Evolutionary conservation across 2,113 vertebrate species (phyloP).

Genomic region (Urocynchramus pylzowi): DNA sequence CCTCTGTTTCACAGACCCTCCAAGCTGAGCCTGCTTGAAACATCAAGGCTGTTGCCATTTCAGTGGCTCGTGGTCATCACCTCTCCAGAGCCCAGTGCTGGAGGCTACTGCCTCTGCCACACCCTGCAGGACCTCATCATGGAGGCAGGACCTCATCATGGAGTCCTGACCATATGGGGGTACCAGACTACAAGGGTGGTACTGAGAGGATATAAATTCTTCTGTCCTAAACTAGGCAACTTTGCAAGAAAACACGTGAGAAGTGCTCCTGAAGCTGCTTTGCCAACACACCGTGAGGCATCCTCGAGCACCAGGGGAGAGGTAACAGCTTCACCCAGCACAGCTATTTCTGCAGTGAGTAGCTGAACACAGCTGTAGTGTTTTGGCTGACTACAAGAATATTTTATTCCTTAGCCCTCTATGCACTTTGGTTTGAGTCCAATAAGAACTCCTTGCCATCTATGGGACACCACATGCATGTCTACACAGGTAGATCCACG

Average conservation of each 20-base stretch:
- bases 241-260: background rate
- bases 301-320: background rate
- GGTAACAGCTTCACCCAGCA: background rate
- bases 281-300: accelerated
- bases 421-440: background rate
- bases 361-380: background rate
- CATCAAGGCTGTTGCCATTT: background rate
- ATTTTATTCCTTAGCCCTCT: background rate
- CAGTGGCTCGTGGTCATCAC: background rate
- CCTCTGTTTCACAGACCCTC: background rate
- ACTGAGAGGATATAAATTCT: background rate
- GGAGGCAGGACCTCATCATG: background rate
- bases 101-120: background rate
- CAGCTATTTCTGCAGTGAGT: background rate
- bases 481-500: background rate
- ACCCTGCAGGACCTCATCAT: background rate
- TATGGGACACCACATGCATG: background rate
- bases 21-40: background rate
- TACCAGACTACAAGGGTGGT: background rate
- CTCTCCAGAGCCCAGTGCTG: background rate
- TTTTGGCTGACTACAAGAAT: background rate
- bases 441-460: background rate
- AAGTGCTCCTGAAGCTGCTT: background rate
- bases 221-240: background rate
- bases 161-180: background rate